Evolutionary conservation across 2,113 vertebrate genomes (phyloP).

Genomic region (Dicerorhinus sumatrensis): DNA sequence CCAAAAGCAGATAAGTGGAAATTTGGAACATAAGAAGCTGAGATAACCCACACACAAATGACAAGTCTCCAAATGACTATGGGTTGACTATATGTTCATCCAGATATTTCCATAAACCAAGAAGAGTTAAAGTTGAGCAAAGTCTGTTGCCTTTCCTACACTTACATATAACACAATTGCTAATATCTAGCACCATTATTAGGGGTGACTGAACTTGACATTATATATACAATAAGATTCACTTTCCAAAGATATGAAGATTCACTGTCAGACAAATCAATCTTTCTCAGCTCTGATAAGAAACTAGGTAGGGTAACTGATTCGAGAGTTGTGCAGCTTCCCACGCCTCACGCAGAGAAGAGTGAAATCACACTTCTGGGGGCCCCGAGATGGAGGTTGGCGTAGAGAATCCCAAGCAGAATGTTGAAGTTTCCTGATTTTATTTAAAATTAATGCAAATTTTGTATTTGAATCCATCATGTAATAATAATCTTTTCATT

Average conservation of each 20-base stretch:
- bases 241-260: background rate
- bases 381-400: background rate
- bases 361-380: background rate
- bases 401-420: background rate
- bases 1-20: background rate
- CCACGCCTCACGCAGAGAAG: background rate
- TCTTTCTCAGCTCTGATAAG: conserved; percentile 26
- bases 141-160: background rate
- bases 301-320: background rate
- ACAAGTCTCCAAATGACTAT: background rate
- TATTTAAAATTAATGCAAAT: conserved; percentile 25
- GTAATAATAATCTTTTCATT: conserved; percentile 15
- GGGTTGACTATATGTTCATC: background rate
- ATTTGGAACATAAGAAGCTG: background rate
- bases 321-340: background rate
- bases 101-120: background rate
- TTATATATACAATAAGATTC: background rate
- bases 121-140: background rate
- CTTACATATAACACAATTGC: background rate
- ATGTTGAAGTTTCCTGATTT: background rate
- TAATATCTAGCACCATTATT: background rate
- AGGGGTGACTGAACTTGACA: background rate
- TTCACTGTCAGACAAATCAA: background rate
- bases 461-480: background rate
- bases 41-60: conserved; percentile 17